Base-by-base conservation (phyloP, 2,888 invertebrate species). In the Brachypterus glaber region DNA sequence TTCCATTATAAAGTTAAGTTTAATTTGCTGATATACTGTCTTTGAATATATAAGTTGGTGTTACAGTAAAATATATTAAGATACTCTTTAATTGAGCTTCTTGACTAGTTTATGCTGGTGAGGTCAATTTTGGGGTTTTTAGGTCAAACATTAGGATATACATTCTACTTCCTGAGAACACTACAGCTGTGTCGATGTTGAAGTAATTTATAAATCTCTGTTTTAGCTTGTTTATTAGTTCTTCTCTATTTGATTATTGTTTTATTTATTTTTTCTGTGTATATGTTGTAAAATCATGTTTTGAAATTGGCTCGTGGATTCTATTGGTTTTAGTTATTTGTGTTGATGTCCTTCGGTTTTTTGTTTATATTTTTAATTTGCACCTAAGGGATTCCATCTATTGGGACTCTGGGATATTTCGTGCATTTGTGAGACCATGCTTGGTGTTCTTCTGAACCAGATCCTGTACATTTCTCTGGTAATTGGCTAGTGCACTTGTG, bases 261-360 rank as follows among this genome's bases (percentile, higher is more conserved):
- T 21, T 5, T 7, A 7, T 21, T 7, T 21, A 7, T 21, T 7
- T 7, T 21, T 21, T 21, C 9, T 21, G 7, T 21, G 21, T 21
- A 9, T 7, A 21, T 7, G 21, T 34, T 33, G 13, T 38, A 15
- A 24, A 12, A 13, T 38, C 38, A 16, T 38, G 5, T 7, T 21
- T 21, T 21, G 9, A 5, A 7, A 21, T 21, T 7, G 9, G 9
- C 7, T 21, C 5, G 9, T 21, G 7, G 5, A 7, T 21, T 21
- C 7, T 21, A 21, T 7, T 21, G 21, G 21, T 9, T 21, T 21
- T 21, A 21, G 5, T 5, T 21, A 21, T 21, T 21, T 9, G 21
- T 7, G 21, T 21, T 21, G 5, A 21, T 21, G 9, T 21, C 21
- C 9, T 21, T n/a, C n/a, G n/a, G n/a, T 21, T 21, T 21, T 21